A percentile compares a stretch with the other conserved stretches of the same genome.
Conservation (phyloP, 2,888 invertebrate species). For the Sarcophaga variegata region DNA sequence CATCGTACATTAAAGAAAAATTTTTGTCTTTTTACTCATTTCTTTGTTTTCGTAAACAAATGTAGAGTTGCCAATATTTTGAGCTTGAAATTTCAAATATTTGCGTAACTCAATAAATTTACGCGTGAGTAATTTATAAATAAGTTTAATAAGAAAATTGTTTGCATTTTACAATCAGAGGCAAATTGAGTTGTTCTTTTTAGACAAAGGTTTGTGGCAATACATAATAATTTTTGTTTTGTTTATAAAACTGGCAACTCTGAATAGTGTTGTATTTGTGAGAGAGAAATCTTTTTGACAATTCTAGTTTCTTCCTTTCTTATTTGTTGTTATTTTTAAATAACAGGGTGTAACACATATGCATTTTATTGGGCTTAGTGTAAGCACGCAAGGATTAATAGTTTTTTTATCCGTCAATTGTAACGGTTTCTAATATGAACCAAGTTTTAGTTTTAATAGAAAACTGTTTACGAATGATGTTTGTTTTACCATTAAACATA, state of each 20-base stretch:
- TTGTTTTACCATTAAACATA: too few relatives aligned
- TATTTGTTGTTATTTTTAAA: background rate
- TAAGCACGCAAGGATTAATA: too few relatives aligned
- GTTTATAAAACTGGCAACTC: background rate
- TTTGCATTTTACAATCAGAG: background rate
- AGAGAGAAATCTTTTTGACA: conserved; percentile 16
- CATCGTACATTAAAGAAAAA: conserved; percentile 23
- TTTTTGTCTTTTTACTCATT: conserved; percentile 38
- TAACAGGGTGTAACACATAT: conserved; percentile 7
- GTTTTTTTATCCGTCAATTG: too few relatives aligned
- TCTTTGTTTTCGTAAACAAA: conserved; percentile 60
- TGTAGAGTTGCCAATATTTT: conserved; percentile 39
- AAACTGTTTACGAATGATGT: too few relatives aligned
- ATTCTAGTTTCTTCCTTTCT: background rate
- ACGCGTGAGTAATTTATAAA: background rate
- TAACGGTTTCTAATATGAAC: too few relatives aligned
- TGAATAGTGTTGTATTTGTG: conserved; percentile 20
- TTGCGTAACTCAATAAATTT: background rate
- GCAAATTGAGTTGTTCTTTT: background rate
- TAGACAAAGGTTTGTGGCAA: too few relatives aligned
- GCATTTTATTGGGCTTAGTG: too few relatives aligned
- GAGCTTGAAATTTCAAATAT: too few relatives aligned
- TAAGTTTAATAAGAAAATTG: background rate
- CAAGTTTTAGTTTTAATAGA: too few relatives aligned
- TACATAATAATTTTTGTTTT: too few relatives aligned